Percentiles rank a stretch among this genome's conserved stretches.
These are phyloP conservation scores for Idaea straminata DNA, from an alignment of 2,888 invertebrate species.

Conservation along the genomic window DNA sequence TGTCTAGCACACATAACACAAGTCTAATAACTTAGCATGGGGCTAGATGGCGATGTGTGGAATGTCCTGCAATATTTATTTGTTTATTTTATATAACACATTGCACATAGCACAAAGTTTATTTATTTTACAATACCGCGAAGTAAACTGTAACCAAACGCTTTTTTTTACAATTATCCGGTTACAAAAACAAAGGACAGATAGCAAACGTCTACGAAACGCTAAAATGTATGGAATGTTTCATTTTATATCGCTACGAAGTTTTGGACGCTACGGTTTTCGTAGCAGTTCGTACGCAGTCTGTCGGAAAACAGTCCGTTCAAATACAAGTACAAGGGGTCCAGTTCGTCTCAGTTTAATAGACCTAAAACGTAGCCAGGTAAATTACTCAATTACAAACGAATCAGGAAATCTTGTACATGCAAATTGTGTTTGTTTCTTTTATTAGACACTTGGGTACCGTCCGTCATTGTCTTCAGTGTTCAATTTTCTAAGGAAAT, in stretches of 20 bases:
- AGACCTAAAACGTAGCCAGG: background rate
- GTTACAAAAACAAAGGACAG: background rate
- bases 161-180: too few relatives aligned
- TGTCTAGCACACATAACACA: too few relatives aligned
- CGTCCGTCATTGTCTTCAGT: constrained; percentile 46
- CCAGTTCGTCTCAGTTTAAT: background rate
- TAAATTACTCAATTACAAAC: background rate
- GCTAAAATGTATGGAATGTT: background rate
- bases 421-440: constrained; percentile 37
- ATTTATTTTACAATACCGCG: too few relatives aligned
- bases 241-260: constrained; percentile 9
- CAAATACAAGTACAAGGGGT: too few relatives aligned
- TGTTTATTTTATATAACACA: too few relatives aligned
- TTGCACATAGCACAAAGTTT: too few relatives aligned
- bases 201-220: background rate
- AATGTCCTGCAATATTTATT: too few relatives aligned
- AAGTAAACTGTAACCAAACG: too few relatives aligned
- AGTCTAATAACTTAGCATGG: too few relatives aligned
- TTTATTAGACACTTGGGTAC: constrained; percentile 44
- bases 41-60: too few relatives aligned
- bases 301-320: too few relatives aligned
- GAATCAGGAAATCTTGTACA: constrained; percentile 12
- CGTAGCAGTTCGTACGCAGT: constrained; percentile 5
- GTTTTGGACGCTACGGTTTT: constrained; percentile 12
- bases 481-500: constrained; percentile 46